Conservation (phyloP, 2,797 vertebrate genomes). For the Cephalopachus bancanus region DNA sequence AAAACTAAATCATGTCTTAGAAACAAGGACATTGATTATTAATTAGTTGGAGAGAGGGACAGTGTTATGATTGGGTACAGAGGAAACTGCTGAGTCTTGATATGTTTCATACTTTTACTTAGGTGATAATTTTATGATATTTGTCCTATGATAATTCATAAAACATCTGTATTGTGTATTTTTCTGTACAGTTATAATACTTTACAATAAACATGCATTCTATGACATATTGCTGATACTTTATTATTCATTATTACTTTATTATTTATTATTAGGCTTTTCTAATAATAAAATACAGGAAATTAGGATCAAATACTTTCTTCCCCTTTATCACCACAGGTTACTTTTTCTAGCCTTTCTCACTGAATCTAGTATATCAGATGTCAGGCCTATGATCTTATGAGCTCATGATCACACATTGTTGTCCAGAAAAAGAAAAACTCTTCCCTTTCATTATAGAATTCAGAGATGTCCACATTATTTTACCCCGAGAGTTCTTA, state of each 20-base stretch:
- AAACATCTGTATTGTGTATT: neutral
- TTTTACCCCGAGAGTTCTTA: conserved; percentile 20
- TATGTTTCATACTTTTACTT: neutral
- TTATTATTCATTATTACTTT: conserved; percentile 1
- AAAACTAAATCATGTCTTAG: neutral
- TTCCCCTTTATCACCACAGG: neutral
- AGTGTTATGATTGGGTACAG: neutral
- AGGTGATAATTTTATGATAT: neutral
- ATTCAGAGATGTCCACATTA: conserved; percentile 29
- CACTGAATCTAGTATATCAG: neutral
- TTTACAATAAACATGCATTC: neutral
- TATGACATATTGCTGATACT: neutral
- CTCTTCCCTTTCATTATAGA: neutral
- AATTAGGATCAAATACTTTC: conserved; percentile 30
- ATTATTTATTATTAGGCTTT: conserved; percentile 14
- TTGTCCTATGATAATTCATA: neutral
- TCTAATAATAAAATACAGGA: conserved; percentile 28
- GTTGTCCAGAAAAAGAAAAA: conserved; percentile 39
- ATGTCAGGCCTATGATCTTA: neutral
- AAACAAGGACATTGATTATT: neutral
- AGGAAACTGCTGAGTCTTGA: neutral
- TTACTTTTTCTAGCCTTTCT: neutral
- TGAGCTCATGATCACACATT: neutral
- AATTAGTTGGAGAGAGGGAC: neutral
- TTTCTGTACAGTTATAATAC: conserved; percentile 17